phyloP scores from a whole-genome alignment of 2,888 invertebrate species.

The Chouioia cunea region DNA sequence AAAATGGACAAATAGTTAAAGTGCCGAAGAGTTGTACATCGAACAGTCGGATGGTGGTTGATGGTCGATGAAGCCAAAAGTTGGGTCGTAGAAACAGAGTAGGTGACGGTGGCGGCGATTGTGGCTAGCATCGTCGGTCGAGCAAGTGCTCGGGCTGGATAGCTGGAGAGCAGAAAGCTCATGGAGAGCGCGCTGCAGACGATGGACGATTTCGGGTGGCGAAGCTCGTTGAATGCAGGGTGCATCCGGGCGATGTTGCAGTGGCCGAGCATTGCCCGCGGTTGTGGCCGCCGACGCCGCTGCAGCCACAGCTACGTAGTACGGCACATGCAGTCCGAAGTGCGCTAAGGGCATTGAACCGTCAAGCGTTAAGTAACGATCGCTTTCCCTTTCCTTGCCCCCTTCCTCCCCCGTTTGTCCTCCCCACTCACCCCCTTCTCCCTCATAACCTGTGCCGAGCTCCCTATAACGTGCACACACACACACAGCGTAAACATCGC shows the following conservation, averaged over 20 bases:
- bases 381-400: too few relatives aligned
- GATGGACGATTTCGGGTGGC: constrained; percentile 58
- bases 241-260: constrained; percentile 60
- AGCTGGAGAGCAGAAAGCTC: constrained; percentile 52
- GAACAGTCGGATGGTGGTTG: too few relatives aligned
- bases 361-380: not conserved
- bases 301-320: not conserved
- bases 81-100: not conserved
- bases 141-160: not conserved
- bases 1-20: too few relatives aligned
- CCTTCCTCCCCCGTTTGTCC: too few relatives aligned
- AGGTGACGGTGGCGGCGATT: not conserved
- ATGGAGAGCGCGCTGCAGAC: constrained; percentile 57
- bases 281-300: not conserved
- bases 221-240: constrained; percentile 56
- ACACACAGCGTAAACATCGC: too few relatives aligned
- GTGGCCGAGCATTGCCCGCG: constrained; percentile 35
- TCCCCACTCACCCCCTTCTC: too few relatives aligned
- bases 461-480: too few relatives aligned
- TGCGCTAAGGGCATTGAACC: constrained; percentile 29
- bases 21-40: too few relatives aligned
- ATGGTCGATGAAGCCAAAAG: not conserved
- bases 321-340: constrained; percentile 27
- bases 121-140: not conserved
- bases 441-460: too few relatives aligned